Base-by-base conservation (phyloP, 2,797 vertebrate genomes). In the Astyanax mexicanus region DNA sequence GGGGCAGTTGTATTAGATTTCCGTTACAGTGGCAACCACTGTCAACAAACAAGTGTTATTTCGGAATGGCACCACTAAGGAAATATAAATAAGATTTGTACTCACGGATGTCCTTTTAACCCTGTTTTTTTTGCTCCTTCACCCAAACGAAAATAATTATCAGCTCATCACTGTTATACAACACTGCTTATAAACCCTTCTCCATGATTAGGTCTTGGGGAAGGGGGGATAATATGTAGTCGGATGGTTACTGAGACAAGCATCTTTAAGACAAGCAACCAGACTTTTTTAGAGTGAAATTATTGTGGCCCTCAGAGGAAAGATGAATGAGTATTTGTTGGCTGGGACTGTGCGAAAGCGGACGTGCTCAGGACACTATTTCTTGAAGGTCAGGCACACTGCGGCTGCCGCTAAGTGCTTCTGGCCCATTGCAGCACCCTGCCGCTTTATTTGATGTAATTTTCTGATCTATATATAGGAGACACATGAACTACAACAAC, bases 381-480 rank as follows among this genome's bases (percentile, higher is more conserved):
- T 23, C 21, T 11, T 82, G 83, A 90, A 92, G 89, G 88, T 88
- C 87, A 91, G 88, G 44, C 71, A 83, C 81, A 84, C 71, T 66
- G 40, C 62, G 74, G 80, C 82, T 60, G 87, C 72, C 80, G 78
- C 78, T 37, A 45, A 84, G 81, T 86, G 87, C 81, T 75, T 82
- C 81, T 79, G 83, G 84, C 85, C 81, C 83, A 83, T 86, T 81
- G 86, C 65, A 82, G 86, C 81, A 85, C 81, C 83, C 85, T 79
- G 29, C 1, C 49, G 77, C 86, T 89, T 86, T 88, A 91, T 92
- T 83, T 88, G 54, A 87, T 85, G 93, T 89, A 80, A 92, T 91
- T 89, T 78, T 92, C 88, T 86, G 74, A 77, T 94, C 92, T 93
- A 93, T 93, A 93, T 95, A 94, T 93, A 95, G 92, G 84, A 23